phyloP scores from a whole-genome alignment of 2,113 vertebrate genomes.

The Erythrocebus patas region DNA sequence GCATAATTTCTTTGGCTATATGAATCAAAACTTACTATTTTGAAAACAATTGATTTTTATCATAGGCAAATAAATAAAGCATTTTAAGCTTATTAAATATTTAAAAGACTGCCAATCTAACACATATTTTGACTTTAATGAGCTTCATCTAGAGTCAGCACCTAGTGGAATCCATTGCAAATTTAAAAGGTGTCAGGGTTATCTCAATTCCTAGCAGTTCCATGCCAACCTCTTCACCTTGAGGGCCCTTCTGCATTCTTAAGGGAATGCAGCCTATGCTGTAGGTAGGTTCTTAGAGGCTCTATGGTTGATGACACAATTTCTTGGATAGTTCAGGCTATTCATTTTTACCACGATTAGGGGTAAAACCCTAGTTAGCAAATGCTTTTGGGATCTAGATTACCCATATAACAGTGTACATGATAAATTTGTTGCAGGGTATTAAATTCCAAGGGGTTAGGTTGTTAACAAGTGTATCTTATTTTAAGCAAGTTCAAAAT shows the following conservation, averaged over 20 bases:
- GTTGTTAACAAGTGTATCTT: neutral
- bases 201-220: neutral
- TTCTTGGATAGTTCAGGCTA: neutral
- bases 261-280: neutral
- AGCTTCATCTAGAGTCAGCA: neutral
- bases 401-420: neutral
- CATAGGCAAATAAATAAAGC: neutral
- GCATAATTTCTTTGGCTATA: neutral
- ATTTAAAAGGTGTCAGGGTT: neutral
- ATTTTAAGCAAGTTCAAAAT: conserved; percentile 20
- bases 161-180: neutral
- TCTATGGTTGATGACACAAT: neutral
- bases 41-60: neutral
- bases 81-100: neutral
- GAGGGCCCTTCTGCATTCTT: neutral
- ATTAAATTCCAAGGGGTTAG: neutral
- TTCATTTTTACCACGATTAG: neutral
- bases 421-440: neutral
- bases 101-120: neutral
- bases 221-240: neutral
- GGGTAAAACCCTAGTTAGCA: neutral
- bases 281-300: neutral
- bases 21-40: neutral
- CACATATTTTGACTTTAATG: neutral
- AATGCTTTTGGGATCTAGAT: neutral